phyloP scores from a whole-genome alignment of 2,797 vertebrate genomes.

The Gouania willdenowi region DNA sequence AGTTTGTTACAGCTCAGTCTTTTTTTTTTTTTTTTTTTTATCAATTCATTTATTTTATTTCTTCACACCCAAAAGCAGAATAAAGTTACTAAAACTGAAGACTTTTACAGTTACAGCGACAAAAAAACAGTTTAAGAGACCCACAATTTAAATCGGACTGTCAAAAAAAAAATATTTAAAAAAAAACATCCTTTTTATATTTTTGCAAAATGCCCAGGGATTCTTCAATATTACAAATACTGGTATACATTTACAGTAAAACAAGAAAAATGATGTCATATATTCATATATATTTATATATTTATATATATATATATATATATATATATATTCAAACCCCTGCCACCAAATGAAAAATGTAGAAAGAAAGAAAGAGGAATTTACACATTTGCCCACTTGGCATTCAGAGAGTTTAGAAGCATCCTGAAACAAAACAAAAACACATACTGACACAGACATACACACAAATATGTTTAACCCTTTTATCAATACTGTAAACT shows the following conservation, averaged over 20 bases:
- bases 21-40: constrained; percentile 43
- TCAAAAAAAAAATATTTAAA: constrained; percentile 85
- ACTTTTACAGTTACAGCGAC: constrained; percentile 99
- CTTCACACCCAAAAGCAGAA: constrained; percentile 98
- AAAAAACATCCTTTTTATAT: constrained; percentile 75
- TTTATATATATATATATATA: constrained; percentile 82
- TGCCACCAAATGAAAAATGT: constrained; percentile 85
- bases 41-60: constrained; percentile 64
- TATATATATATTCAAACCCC: constrained; percentile 98
- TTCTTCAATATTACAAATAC: constrained; percentile 99
- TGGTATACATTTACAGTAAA: constrained; percentile 99
- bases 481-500: constrained; percentile 99
- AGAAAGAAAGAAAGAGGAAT: constrained; percentile 75
- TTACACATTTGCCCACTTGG: constrained; percentile 91
- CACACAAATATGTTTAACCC: constrained; percentile 97
- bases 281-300: constrained; percentile 83
- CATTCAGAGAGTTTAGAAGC: constrained; percentile 88
- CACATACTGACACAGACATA: constrained; percentile 88
- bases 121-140: constrained; percentile 97
- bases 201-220: constrained; percentile 99
- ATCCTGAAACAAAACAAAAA: constrained; percentile 80
- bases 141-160: constrained; percentile 97
- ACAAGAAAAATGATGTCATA: constrained; percentile 98
- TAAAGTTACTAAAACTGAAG: constrained; percentile 96
- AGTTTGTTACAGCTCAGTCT: constrained; percentile 55